Evolutionary conservation across 2,113 vertebrate genomes (phyloP).

Genomic region (Rhynchopsitta pachyrhyncha): DNA sequence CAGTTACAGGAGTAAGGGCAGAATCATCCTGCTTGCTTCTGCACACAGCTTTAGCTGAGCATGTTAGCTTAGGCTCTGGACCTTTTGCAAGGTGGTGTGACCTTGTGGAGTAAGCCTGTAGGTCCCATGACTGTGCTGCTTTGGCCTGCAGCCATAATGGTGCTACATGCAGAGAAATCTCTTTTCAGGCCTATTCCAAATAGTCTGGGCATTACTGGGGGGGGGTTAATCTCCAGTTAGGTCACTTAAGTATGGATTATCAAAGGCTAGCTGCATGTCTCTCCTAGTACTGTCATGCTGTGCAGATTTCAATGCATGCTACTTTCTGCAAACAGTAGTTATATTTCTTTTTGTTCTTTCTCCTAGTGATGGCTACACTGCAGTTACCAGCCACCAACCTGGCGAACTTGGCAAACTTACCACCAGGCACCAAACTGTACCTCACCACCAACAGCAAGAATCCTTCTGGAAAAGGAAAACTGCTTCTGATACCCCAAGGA

Average conservation of each 20-base stretch:
- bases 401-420: constrained; percentile 94
- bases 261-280: not conserved
- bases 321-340: not conserved
- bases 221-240: not conserved
- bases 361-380: constrained; percentile 94
- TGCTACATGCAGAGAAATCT: not conserved
- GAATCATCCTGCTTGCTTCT: not conserved
- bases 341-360: constrained; percentile 3
- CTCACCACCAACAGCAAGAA: constrained; percentile 98
- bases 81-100: not conserved
- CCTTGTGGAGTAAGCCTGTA: not conserved
- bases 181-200: not conserved
- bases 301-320: not conserved
- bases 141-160: not conserved
- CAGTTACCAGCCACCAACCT: constrained; percentile 96
- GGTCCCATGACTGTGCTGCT: not conserved
- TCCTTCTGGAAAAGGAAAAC: constrained; percentile 95
- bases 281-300: not conserved
- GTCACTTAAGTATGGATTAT: not conserved
- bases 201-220: not conserved
- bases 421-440: constrained; percentile 97
- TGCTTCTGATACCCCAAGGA: constrained; percentile 96
- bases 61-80: not conserved
- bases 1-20: not conserved
- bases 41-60: not conserved